These are phyloP conservation scores for Oreortyx pictus DNA, from an alignment of 2,797 vertebrate species.

Conservation along the genomic window DNA sequence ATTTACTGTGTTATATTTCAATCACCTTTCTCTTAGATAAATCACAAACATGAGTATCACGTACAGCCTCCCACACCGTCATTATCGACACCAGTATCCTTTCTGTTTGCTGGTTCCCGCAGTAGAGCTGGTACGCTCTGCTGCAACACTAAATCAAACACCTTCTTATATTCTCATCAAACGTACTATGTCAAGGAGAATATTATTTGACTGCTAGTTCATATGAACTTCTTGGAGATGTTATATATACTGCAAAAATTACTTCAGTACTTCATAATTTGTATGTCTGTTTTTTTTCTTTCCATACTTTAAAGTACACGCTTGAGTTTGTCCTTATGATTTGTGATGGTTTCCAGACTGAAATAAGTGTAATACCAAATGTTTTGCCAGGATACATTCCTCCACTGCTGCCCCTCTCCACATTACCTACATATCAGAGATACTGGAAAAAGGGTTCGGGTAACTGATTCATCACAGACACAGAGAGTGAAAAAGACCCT, in stretches of 20 bases:
- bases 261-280: background rate
- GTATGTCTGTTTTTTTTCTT: background rate
- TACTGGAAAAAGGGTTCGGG: background rate
- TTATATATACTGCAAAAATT: background rate
- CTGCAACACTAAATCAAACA: constrained; percentile 21
- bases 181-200: constrained; percentile 20
- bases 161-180: constrained; percentile 19
- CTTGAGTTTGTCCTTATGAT: background rate
- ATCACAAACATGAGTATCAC: constrained; percentile 46
- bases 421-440: background rate
- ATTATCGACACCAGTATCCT: constrained; percentile 18
- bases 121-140: background rate
- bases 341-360: background rate
- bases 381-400: background rate
- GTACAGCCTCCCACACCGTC: constrained; percentile 37
- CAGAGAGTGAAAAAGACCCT: background rate
- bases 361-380: background rate
- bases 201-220: background rate
- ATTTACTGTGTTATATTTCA: background rate
- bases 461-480: background rate
- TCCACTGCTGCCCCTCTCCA: background rate
- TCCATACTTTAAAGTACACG: background rate
- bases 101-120: background rate
- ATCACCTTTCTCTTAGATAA: constrained; percentile 20
- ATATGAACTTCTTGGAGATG: background rate